Percentiles rank a stretch among this genome's conserved stretches.
phyloP scores from a whole-genome alignment of 2,113 vertebrate genomes.

The Phyllostomus hastatus region DNA sequence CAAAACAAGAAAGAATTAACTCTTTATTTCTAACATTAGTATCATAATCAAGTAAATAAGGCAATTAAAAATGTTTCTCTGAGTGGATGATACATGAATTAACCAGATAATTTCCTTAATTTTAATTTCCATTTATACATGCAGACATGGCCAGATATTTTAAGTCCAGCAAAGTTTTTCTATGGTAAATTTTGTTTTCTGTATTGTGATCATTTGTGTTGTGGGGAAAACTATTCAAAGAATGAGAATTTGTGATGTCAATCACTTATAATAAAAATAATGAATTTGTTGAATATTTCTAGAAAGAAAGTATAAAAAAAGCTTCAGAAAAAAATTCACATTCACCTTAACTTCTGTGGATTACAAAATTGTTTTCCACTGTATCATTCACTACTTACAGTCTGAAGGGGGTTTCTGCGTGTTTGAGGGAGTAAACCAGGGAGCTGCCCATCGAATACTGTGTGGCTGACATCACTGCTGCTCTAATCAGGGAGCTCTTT shows the following conservation, averaged over 20 bases:
- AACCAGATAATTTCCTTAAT: background rate
- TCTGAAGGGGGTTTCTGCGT: conserved; percentile 66
- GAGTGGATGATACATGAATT: background rate
- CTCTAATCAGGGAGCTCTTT: conserved; percentile 74
- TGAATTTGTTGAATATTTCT: conserved; percentile 55
- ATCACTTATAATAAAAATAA: conserved; percentile 51
- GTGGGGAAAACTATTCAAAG: background rate
- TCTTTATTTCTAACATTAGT: background rate
- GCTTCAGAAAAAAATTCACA: conserved; percentile 50
- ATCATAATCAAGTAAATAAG: background rate
- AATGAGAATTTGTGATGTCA: background rate
- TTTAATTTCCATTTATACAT: background rate
- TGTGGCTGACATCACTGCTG: conserved; percentile 40
- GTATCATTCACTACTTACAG: background rate
- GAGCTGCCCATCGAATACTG: conserved; percentile 40
- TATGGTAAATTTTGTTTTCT: conserved; percentile 2
- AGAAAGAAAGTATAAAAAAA: conserved; percentile 3
- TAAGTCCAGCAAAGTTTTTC: background rate
- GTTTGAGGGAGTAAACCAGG: conserved; percentile 61
- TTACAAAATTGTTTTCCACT: conserved; percentile 50
- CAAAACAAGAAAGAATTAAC: background rate
- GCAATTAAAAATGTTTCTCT: background rate
- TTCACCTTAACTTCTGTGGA: conserved; percentile 32
- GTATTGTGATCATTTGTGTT: background rate
- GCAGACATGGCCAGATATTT: background rate